Evolutionary conservation across 2,888 invertebrate genomes (phyloP).

Genomic region (Leptopilina drosophilae): DNA sequence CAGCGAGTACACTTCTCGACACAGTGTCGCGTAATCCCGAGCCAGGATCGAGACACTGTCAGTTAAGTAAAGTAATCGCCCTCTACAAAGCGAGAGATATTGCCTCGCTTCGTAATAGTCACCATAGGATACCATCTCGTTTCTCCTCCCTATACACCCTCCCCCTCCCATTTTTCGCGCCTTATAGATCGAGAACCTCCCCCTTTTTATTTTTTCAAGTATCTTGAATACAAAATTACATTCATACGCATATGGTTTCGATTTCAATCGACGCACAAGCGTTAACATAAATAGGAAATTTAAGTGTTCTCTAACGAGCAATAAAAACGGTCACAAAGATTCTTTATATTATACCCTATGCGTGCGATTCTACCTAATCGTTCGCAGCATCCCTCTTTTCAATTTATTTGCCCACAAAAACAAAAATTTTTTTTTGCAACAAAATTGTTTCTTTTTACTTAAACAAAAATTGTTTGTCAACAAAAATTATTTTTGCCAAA

Average conservation of each 20-base stretch:
- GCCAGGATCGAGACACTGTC: constrained; percentile 30
- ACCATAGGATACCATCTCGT: constrained; percentile 27
- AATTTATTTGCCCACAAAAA: background rate
- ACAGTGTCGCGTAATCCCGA: constrained; percentile 57
- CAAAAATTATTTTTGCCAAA: too few relatives aligned
- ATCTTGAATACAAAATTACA: constrained; percentile 33
- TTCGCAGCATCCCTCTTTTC: background rate
- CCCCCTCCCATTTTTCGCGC: background rate
- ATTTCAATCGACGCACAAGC: constrained; percentile 40
- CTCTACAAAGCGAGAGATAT: constrained; percentile 40
- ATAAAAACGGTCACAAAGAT: constrained; percentile 35
- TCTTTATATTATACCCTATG: background rate
- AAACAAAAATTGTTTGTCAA: too few relatives aligned
- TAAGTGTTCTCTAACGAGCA: constrained; percentile 36
- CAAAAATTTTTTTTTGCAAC: too few relatives aligned
- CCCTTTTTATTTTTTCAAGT: background rate
- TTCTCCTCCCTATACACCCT: background rate
- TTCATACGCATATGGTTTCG: background rate
- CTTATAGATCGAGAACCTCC: background rate
- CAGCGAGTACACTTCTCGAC: constrained; percentile 56
- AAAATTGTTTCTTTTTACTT: too few relatives aligned
- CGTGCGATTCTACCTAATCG: constrained; percentile 4
- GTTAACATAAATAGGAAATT: constrained; percentile 34
- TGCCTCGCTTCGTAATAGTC: constrained; percentile 40
- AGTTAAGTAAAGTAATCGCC: constrained; percentile 38